Percentiles rank a stretch among this genome's conserved stretches.
phyloP scores from a whole-genome alignment of 2,888 invertebrate species.

The Spodoptera littoralis region DNA sequence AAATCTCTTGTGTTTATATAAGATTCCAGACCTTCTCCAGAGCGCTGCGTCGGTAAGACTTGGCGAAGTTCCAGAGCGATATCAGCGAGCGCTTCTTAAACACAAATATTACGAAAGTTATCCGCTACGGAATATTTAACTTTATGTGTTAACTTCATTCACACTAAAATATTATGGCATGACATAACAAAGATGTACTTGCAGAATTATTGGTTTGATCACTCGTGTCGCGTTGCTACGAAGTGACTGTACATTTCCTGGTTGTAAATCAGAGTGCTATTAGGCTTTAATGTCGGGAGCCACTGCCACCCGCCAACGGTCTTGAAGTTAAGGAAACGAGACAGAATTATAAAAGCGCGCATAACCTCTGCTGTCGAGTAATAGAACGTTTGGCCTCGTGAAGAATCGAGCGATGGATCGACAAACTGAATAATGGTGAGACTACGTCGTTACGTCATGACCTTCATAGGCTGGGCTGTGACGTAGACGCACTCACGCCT shows the following conservation, averaged over 20 bases:
- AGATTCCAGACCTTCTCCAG: conserved; percentile 49
- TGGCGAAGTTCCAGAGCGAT: conserved; percentile 68
- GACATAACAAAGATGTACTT: conserved; percentile 51
- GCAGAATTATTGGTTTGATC: conserved; percentile 63
- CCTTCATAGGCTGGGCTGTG: conserved; percentile 81
- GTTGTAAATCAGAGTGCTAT: conserved; percentile 66
- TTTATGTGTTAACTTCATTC: conserved; percentile 31
- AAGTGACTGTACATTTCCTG: conserved; percentile 62
- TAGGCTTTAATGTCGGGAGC: conserved; percentile 58
- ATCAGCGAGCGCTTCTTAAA: conserved; percentile 58
- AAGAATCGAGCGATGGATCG: conserved; percentile 80
- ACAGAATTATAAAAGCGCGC: conserved; percentile 70
- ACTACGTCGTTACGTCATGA: conserved; percentile 82
- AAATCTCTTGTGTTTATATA: conserved; percentile 44
- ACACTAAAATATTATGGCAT: conserved; percentile 12
- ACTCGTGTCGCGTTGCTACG: conserved; percentile 54
- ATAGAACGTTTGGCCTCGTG: conserved; percentile 80
- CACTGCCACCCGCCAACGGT: conserved; percentile 60
- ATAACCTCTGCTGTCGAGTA: conserved; percentile 72
- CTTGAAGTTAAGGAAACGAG: conserved; percentile 71
- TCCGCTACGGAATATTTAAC: conserved; percentile 48
- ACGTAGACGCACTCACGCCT: conserved; percentile 81
- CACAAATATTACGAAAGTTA: conserved; percentile 63
- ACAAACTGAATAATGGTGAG: conserved; percentile 80
- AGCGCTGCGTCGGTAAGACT: conserved; percentile 61